Evolutionary conservation across 2,888 invertebrate genomes (phyloP).

Genomic region (Neoascia interrupta): DNA sequence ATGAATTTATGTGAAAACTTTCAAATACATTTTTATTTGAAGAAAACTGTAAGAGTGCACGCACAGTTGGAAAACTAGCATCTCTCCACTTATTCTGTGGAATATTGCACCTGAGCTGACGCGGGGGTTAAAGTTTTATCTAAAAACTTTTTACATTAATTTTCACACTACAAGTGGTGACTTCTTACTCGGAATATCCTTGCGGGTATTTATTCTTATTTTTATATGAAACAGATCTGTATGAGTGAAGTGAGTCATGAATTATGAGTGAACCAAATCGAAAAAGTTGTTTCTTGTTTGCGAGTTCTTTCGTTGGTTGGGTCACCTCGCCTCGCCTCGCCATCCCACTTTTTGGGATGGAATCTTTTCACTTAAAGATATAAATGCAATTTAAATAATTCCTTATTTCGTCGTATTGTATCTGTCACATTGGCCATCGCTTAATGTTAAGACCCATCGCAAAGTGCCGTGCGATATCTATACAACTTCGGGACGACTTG

Average conservation of each 20-base stretch:
- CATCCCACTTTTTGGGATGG: no score
- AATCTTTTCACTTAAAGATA: no score
- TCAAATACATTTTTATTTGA: slow-evolving; percentile 64
- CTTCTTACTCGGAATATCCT: slow-evolving; percentile 54
- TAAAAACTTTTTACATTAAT: slow-evolving; percentile 67
- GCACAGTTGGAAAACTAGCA: slow-evolving; percentile 44
- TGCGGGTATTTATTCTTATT: slow-evolving; percentile 56
- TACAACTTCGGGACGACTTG: no score
- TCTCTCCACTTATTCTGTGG: slow-evolving; percentile 26
- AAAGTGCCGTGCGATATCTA: no score
- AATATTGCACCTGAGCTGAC: slow-evolving; percentile 59
- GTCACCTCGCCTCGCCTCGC: no score
- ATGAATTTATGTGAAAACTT: slow-evolving; percentile 68
- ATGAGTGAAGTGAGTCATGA: no score
- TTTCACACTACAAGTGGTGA: slow-evolving; percentile 62
- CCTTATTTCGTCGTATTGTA: no score
- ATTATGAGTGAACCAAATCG: no score
- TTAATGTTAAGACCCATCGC: no score
- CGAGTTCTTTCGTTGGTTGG: no score
- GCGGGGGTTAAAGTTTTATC: slow-evolving; percentile 64
- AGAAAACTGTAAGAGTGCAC: slow-evolving; percentile 54
- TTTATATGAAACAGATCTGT: slow-evolving; percentile 57
- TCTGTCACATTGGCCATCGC: no score
- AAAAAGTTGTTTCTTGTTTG: slow-evolving; percentile 38
- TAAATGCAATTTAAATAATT: no score